Evolutionary conservation across 2,888 invertebrate species (phyloP), one percentile per base, ranked within the genome.

Genomic region (Formica aserva): DNA sequence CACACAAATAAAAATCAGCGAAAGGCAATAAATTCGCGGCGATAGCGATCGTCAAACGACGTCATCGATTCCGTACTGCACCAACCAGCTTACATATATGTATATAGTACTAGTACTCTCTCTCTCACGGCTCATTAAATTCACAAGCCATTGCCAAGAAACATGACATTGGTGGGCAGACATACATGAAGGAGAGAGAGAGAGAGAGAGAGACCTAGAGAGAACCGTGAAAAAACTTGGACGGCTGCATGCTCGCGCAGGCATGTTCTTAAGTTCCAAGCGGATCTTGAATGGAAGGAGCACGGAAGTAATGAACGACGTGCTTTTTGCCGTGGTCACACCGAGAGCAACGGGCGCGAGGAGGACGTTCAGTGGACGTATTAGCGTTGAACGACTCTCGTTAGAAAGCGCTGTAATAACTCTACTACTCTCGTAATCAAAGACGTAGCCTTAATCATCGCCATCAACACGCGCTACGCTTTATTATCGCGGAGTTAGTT

Each of bases 121-220:
- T 89, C 74, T 84, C 85, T 89, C 83, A 88, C 89, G 86, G 83
- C 55, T 89, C 87, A 89, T 89, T 89, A 86, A 84, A 84, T 87
- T 83, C 41, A 57, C 87, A 66, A 80, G 81, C 83, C 75, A 83
- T 63, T 88, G 89, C 87, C 88, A 85, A 86, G 88, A 85, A 83
- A 85, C 88, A 85, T 87, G 84, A 85, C 52, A 65, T 11, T 18
- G 65, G 63, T 48, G 41, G 55, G 29, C 66, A 72, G 67, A 81
- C 55, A 26, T 60, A 62, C 55, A 41, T 13, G 18, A 29, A 65
- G 45, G 6, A 18, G 29, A 62, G 29, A 62, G 32, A 41, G 6
- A 18, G 29, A 62, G 29, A 62, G 32, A 41, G 75, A 65, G 32
- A 18, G 11, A 5, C 38, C 35, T 32, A 32, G 32, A 32, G 32